Percentiles rank a stretch among this genome's conserved stretches.
Evolutionary conservation across 1,140 invertebrate species (phyloP).

Genomic region (Pentalonia nigronervosa): DNA sequence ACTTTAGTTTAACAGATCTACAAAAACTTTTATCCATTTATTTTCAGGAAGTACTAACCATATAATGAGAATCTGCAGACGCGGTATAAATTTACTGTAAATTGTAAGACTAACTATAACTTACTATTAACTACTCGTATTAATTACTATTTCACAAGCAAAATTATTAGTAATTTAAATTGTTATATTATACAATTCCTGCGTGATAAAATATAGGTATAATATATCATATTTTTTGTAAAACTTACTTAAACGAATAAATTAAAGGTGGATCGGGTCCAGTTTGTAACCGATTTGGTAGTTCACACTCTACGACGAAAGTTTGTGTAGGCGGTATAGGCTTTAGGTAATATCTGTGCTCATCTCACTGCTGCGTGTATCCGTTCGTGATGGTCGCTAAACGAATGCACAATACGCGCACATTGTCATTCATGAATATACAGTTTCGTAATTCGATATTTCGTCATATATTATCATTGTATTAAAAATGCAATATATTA

Average conservation of each 20-base stretch:
- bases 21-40: neutral
- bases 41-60: neutral
- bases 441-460: slow-evolving; percentile 35
- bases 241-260: neutral
- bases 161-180: neutral
- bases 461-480: slow-evolving; percentile 20
- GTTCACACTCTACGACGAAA: neutral
- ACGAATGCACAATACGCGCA: neutral
- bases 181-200: neutral
- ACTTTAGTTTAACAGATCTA: too few species aligned
- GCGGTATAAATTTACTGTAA: too few species aligned
- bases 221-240: neutral
- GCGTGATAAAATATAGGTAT: neutral
- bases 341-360: neutral
- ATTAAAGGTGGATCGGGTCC: neutral
- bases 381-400: slow-evolving; percentile 22
- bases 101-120: too few species aligned
- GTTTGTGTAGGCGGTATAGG: neutral
- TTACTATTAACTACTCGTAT: too few species aligned
- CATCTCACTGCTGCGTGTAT: neutral
- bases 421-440: neutral
- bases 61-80: neutral
- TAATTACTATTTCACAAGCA: too few species aligned
- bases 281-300: neutral
- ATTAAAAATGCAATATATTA: neutral